Evolutionary conservation across 2,113 vertebrate genomes (phyloP), one percentile per base, ranked within the genome.

Genomic region (Pygoscelis antarcticus): DNA sequence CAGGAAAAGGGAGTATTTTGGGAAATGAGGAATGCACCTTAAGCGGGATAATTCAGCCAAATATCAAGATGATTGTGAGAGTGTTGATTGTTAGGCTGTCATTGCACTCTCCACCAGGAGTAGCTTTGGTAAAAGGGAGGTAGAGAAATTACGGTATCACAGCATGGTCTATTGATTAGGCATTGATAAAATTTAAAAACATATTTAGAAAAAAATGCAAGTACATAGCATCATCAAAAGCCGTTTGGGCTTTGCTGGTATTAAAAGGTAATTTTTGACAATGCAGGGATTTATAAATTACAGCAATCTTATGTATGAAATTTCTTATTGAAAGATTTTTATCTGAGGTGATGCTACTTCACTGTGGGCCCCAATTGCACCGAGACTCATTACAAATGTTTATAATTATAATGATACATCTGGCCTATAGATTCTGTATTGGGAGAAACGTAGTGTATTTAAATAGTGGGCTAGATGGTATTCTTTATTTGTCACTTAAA

Each of bases 401-500:
- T 90, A 42, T 94, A 84, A 93, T 55, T 95, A 36, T 62, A 89
- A 74, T 90, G 81, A 84, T 61, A 65, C 34, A 16, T 83, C 93
- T 94, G 72, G 27, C 32, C 70, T 93, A 79, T 82, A 66, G 54
- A 80, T 87, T 77, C 54, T 60, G 27, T 14, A 11, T 42, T 13
- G 60, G 60, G 27, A 91, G 70, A 32, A 89, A 38, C n/a, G 71
- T 34, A 61, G 7, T 65, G 26, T 74, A 25, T 90, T 96, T 94
- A 87, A 95, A 76, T 47, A 87, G 70, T 70, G 58, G 58, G 14
- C 85, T 76, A 71, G 74, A 18, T 94, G 23, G 80, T 93, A 36
- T 74, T 86, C 58, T 90, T 94, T 96, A 80, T 96, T 95, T 84
- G 83, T 90, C 64, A 92, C 77, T 93, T 58, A 46, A 96, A 94